These are phyloP conservation scores for Ctenopoma kingsleyae DNA, from an alignment of 2,797 vertebrate species.

Conservation along the genomic window DNA sequence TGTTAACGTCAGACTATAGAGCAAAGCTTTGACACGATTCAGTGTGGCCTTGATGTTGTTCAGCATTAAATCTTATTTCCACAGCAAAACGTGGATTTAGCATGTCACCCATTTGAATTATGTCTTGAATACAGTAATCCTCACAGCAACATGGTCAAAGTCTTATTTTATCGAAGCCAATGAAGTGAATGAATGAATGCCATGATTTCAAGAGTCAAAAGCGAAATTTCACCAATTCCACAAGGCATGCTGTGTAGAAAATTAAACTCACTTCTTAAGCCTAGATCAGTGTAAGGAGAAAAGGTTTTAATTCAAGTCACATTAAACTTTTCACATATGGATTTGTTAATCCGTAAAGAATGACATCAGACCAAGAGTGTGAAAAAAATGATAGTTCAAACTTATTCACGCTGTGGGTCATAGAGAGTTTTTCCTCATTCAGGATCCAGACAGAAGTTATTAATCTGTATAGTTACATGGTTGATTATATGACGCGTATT, in stretches of 20 bases:
- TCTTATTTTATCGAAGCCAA: background rate
- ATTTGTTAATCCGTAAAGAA: slow-evolving; percentile 12
- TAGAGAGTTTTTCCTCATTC: background rate
- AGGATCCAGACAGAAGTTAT: background rate
- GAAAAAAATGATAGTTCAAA: slow-evolving; percentile 2
- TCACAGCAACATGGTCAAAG: background rate
- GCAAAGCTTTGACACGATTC: background rate
- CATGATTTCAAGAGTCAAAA: background rate
- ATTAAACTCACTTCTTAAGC: background rate
- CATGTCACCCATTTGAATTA: background rate
- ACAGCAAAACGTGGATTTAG: background rate
- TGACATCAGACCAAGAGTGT: slow-evolving; percentile 1
- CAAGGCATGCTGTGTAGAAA: background rate
- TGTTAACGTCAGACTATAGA: background rate
- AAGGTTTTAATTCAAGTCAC: slow-evolving; percentile 12
- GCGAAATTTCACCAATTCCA: background rate
- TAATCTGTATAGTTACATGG: background rate
- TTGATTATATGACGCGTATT: background rate
- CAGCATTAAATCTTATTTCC: background rate
- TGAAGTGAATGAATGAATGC: background rate
- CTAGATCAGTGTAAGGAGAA: background rate
- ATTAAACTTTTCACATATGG: slow-evolving; percentile 5
- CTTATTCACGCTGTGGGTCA: background rate
- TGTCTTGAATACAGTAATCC: background rate
- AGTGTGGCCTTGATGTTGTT: background rate